Base-by-base conservation (phyloP, 2,113 vertebrate genomes). In the Rousettus leschenaultii region DNA sequence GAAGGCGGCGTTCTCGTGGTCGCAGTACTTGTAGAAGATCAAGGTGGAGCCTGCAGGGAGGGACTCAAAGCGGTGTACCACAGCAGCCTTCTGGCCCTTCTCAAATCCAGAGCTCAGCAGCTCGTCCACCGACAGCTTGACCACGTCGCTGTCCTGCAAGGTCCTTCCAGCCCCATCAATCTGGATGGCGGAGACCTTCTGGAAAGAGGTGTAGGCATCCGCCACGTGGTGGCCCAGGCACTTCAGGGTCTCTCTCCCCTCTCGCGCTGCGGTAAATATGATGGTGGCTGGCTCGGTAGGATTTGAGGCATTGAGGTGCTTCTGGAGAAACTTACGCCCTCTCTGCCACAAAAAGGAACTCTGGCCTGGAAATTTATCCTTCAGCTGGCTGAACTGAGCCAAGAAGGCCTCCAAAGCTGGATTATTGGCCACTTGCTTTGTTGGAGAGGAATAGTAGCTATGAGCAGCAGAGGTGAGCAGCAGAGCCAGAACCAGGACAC, bases 11-110 rank as follows among this genome's bases (percentile, higher is more conserved):
- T 98, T 99, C 97, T 99, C 99, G 0, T 99, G 99, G 97, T 99
- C 99, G 0, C 99, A 99, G 93, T 99, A 99, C 95, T 99, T 99
- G 97, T 99, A 99, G 96, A 99, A 99, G 97, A 99, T 99, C 21
- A 99, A 98, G 0, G 99, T 99, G 97, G 99, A 99, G 26, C 98
- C 99, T 0, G 99, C 99, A 0, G 99, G 99, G 24, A 99, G 98
- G 94, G 99, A 98, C 78, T 99, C 99, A 0, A 99, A 99, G 92
- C 92, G 99, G 53, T 99, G 99, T 7, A 99, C 96, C 71, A 99
- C 99, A 0, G 99, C 99, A 7, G 99, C 99, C 0, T 98, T 98
- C 92, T 74, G 94, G 66, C 98, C 98, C 0, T 97, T 98, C 24
- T 98, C 95, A 78, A 99, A 99, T 0, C 99, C 99, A 1, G 66